phyloP scores from a whole-genome alignment of 2,113 vertebrate species.

The Oceanodroma tethys region DNA sequence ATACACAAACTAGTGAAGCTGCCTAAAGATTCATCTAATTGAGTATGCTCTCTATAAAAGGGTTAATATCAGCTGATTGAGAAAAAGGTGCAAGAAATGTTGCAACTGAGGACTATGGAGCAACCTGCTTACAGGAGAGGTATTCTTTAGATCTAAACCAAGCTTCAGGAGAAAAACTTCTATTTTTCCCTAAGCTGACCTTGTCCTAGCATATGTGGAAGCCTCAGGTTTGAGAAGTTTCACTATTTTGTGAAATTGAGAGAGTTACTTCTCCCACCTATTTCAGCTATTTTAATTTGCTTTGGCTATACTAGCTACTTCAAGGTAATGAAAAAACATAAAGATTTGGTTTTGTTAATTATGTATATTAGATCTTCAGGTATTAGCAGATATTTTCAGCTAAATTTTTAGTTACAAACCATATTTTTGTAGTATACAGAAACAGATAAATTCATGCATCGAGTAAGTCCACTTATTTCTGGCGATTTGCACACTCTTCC shows the following conservation, averaged over 20 bases:
- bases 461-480: background rate
- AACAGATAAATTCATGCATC: background rate
- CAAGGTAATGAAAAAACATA: background rate
- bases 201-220: background rate
- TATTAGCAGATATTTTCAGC: background rate
- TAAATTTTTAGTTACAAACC: background rate
- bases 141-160: background rate
- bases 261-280: background rate
- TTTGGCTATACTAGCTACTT: background rate
- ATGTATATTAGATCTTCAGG: background rate
- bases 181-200: background rate
- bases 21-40: background rate
- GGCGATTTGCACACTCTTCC: background rate
- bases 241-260: background rate
- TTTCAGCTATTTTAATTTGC: background rate
- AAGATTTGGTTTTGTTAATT: background rate
- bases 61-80: background rate
- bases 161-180: background rate
- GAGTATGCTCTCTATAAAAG: background rate
- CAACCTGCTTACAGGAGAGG: background rate
- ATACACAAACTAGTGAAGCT: background rate
- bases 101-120: conserved; percentile 9
- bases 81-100: conserved; percentile 31
- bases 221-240: background rate
- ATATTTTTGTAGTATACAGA: background rate